Percentiles rank a stretch among this genome's conserved stretches.
These are phyloP conservation scores for Physocephala rufipes DNA, from an alignment of 2,888 invertebrate species.

Conservation along the genomic window DNA sequence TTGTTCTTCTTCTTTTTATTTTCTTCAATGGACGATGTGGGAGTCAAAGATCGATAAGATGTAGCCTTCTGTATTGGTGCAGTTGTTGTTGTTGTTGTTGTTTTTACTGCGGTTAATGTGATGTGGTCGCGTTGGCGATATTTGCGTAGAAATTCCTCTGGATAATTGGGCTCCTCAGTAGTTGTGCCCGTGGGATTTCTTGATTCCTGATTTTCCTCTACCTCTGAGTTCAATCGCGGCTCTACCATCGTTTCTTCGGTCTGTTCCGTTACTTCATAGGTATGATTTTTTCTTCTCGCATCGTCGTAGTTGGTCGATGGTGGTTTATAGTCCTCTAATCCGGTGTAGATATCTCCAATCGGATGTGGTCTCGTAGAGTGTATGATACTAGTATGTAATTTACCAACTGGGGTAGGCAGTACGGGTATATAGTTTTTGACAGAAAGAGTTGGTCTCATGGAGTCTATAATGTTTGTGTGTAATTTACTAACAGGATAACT, in stretches of 20 bases:
- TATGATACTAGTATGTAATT: slow-evolving; percentile 10
- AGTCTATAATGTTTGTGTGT: slow-evolving; percentile 21
- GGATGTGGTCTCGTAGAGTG: slow-evolving; percentile 37
- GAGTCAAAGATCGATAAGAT: slow-evolving; percentile 20
- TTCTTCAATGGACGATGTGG: slow-evolving; percentile 41
- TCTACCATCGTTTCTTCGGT: slow-evolving; percentile 54
- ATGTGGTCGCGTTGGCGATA: slow-evolving; percentile 51
- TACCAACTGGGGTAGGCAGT: slow-evolving; percentile 45
- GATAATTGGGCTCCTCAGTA: slow-evolving; percentile 60
- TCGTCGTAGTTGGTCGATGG: background rate
- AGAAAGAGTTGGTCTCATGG: slow-evolving; percentile 14
- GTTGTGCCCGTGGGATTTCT: slow-evolving; percentile 42
- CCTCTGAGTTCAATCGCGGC: slow-evolving; percentile 23
- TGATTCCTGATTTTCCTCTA: background rate
- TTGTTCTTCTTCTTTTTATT: slow-evolving; percentile 26
- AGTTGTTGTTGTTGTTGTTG: background rate
- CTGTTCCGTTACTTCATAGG: slow-evolving; percentile 61
- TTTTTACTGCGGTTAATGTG: background rate
- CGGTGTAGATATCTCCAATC: background rate
- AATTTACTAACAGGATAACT: background rate
- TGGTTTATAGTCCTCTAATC: too few relatives aligned
- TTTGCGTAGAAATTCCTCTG: slow-evolving; percentile 54
- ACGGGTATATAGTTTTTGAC: slow-evolving; percentile 31
- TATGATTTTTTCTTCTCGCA: slow-evolving; percentile 27
- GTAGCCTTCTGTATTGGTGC: slow-evolving; percentile 26